These are phyloP conservation scores for Benitochromis conjunctus DNA, from an alignment of 2,113 vertebrate species.

Conservation along the genomic window DNA sequence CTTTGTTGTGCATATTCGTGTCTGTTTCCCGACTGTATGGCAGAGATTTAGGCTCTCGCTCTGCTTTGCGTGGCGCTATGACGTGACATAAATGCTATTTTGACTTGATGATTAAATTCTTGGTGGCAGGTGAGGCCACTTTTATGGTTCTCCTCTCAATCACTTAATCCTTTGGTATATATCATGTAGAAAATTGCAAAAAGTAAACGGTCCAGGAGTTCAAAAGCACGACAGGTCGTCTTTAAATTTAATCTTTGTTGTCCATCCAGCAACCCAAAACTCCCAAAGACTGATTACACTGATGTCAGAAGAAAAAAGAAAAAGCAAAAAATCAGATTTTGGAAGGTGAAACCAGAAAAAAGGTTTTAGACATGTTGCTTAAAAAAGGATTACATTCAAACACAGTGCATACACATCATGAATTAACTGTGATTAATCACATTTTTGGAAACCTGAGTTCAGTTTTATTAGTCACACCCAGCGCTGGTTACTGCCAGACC, in stretches of 20 bases:
- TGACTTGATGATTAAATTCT: neutral
- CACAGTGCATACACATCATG: neutral
- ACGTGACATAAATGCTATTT: neutral
- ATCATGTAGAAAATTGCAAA: neutral
- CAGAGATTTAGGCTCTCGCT: neutral
- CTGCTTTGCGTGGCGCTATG: neutral
- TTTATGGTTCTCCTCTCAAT: neutral
- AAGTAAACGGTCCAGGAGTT: neutral
- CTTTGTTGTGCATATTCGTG: neutral
- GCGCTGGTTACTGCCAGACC: neutral
- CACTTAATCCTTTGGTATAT: neutral
- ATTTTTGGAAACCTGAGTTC: neutral
- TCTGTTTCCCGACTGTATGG: neutral
- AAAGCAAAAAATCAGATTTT: neutral
- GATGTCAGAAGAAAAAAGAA: neutral
- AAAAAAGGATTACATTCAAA: neutral
- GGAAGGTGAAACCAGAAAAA: neutral
- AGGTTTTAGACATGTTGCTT: neutral
- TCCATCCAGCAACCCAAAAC: neutral
- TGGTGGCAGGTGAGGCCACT: neutral
- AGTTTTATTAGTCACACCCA: neutral
- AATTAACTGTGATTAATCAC: neutral
- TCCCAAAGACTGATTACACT: neutral
- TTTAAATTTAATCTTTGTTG: neutral
- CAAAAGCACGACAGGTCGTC: neutral